Conservation (phyloP, 1,140 invertebrate species). For the Drosophila serrata region DNA sequence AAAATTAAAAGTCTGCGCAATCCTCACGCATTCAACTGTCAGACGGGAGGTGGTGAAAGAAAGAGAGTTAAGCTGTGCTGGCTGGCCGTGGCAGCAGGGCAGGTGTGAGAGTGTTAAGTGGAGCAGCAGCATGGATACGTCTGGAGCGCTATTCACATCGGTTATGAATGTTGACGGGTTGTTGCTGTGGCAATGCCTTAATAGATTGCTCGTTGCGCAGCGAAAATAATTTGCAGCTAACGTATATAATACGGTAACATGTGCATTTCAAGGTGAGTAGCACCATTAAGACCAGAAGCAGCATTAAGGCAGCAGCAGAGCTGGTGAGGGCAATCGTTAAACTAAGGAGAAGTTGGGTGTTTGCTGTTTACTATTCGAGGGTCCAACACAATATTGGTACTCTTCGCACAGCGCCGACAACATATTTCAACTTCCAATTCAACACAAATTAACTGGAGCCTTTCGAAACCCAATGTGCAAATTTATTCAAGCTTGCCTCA, state of each 20-base stretch:
- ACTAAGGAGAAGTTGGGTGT: slow-evolving; percentile 20
- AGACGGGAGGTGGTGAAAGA: slow-evolving; percentile 34
- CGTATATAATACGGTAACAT: slow-evolving; percentile 25
- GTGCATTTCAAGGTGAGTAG: slow-evolving; percentile 67
- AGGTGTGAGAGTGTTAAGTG: slow-evolving; percentile 72
- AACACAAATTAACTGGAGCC: slow-evolving; percentile 43
- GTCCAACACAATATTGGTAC: slow-evolving; percentile 25
- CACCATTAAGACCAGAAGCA: slow-evolving; percentile 22
- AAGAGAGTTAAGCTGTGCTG: slow-evolving; percentile 37
- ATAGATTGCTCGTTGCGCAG: slow-evolving; percentile 60
- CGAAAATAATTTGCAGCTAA: slow-evolving; percentile 51
- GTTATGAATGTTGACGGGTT: slow-evolving; percentile 37
- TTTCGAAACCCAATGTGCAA: slow-evolving; percentile 50
- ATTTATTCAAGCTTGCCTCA: slow-evolving; percentile 56
- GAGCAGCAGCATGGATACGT: slow-evolving; percentile 61
- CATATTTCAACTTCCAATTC: slow-evolving; percentile 42
- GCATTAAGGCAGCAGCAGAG: slow-evolving; percentile 5
- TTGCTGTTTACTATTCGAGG: slow-evolving; percentile 18
- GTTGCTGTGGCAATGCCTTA: slow-evolving; percentile 34
- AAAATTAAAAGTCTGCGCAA: slow-evolving; percentile 71
- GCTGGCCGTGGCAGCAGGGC: slow-evolving; percentile 20
- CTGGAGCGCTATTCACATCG: slow-evolving; percentile 51
- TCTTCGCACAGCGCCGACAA: slow-evolving; percentile 21
- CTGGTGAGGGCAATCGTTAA: slow-evolving; percentile 37
- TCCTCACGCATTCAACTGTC: slow-evolving; percentile 41